Evolutionary conservation across 1,140 invertebrate genomes (phyloP).

Genomic region (Calephelis nemesis): DNA sequence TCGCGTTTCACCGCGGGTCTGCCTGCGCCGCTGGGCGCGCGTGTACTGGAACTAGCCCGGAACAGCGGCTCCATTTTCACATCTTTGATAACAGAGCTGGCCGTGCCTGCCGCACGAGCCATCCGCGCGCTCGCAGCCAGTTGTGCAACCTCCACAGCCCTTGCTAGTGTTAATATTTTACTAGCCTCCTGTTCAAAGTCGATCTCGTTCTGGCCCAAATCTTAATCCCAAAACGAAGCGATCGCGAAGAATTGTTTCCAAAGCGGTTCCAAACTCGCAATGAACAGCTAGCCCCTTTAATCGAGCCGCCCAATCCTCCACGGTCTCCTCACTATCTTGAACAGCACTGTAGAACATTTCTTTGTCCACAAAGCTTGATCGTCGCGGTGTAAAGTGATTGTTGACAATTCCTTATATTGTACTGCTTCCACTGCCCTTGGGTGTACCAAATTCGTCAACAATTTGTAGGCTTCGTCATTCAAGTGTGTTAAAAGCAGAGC

Average conservation of each 20-base stretch:
- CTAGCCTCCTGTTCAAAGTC: constrained; percentile 18
- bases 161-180: constrained; percentile 4
- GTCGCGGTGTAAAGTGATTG: constrained; percentile 32
- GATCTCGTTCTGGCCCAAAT: constrained; percentile 23
- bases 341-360: constrained; percentile 29
- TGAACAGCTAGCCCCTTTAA: constrained; percentile 28
- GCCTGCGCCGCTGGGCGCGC: not conserved
- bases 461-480: constrained; percentile 26
- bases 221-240: constrained; percentile 24
- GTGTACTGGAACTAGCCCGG: not conserved
- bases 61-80: constrained; percentile 12
- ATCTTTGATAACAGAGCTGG: not conserved
- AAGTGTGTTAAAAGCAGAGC: constrained; percentile 27
- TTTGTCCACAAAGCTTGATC: constrained; percentile 29
- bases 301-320: constrained; percentile 34
- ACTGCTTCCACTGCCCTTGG: constrained; percentile 24
- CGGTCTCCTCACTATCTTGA: constrained; percentile 18
- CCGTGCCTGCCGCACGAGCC: not conserved
- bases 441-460: constrained; percentile 27
- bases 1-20: no score
- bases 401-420: constrained; percentile 28
- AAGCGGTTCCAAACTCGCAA: constrained; percentile 29
- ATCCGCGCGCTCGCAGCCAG: constrained; percentile 6
- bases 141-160: constrained; percentile 23
- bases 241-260: constrained; percentile 30